Percentiles rank a stretch among this genome's conserved stretches.
These are phyloP conservation scores for Talpa occidentalis DNA, from an alignment of 2,113 vertebrate genomes.

Conservation along the genomic window DNA sequence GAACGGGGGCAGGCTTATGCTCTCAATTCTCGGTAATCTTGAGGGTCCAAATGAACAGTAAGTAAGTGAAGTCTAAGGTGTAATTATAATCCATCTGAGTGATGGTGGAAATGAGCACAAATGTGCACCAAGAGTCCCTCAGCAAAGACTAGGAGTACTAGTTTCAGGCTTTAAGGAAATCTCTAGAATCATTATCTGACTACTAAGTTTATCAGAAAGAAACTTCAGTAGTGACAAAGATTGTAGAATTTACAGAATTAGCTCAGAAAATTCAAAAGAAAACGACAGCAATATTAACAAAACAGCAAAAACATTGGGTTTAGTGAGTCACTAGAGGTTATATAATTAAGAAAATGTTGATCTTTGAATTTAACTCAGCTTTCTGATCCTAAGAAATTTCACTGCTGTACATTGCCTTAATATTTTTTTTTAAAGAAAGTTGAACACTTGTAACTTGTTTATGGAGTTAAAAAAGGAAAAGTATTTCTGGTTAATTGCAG, in stretches of 20 bases:
- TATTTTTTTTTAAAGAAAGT: neutral
- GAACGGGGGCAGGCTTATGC: neutral
- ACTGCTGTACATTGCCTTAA: neutral
- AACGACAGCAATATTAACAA: neutral
- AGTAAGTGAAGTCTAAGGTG: neutral
- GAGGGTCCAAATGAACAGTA: neutral
- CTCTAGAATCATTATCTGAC: neutral
- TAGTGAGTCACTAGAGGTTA: neutral
- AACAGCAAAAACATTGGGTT: neutral
- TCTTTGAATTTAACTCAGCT: neutral
- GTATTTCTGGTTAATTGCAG: neutral
- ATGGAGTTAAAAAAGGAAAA: neutral
- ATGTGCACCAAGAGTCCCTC: neutral
- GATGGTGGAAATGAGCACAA: neutral
- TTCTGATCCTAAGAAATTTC: constrained; percentile 19
- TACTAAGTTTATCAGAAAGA: neutral
- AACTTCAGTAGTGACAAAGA: neutral
- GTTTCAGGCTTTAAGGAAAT: neutral
- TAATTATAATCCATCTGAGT: neutral
- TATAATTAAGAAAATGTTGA: neutral
- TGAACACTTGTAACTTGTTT: neutral
- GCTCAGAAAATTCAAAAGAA: neutral
- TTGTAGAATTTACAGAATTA: neutral
- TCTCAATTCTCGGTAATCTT: neutral
- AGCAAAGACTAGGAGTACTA: neutral